Base-by-base conservation (phyloP, 2,888 invertebrate species). In the Mythimna loreyi region DNA sequence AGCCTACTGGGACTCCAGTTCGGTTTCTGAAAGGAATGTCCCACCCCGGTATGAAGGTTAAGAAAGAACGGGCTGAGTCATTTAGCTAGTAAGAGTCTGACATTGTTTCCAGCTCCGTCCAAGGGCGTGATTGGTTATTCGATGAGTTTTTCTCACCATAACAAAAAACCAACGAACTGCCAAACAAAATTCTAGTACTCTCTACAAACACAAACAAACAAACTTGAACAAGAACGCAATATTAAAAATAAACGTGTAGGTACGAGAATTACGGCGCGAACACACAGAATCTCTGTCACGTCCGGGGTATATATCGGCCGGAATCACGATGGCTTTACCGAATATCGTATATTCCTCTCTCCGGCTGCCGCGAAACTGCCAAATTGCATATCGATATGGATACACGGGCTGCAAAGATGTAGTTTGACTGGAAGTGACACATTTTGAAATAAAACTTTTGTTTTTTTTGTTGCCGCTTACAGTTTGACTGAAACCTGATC, bases 331-430 rank as follows among this genome's bases (percentile, higher is more conserved):
- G 67, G 72, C 65, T 75, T 66, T 75, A 43, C 65, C 76, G 82
- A 85, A 87, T 86, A 87, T 87, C 84, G 83, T 84, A 84, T 87
- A 86, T 86, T 84, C 84, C 82, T 69, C 82, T 69, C 81, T 67
- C 75, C 68, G 64, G 62, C 66, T 78, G 74, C 83, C 79, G 71
- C 80, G 83, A 83, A 85, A 87, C 87, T 87, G 87, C 90, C 87
- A 90, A 91, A 91, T 90, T 90, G 89, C 90, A 88, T 89, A 89
- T 88, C 86, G 88, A 88, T 90, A 86, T 86, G 83, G 77, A 83
- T 72, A 85, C 72, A 74, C 58, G 19, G 30, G 57, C 40, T 8
- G 7, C 59, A 30, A 53, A 66, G 72, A 67, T 64, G 23, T 58
- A 8, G 0, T 7, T 43, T 52, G 40, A 33, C 82, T 82, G 62